A percentile compares a stretch with the other conserved stretches of the same genome.
phyloP scores from a whole-genome alignment of 2,797 vertebrate genomes.

The Sylvia borin region DNA sequence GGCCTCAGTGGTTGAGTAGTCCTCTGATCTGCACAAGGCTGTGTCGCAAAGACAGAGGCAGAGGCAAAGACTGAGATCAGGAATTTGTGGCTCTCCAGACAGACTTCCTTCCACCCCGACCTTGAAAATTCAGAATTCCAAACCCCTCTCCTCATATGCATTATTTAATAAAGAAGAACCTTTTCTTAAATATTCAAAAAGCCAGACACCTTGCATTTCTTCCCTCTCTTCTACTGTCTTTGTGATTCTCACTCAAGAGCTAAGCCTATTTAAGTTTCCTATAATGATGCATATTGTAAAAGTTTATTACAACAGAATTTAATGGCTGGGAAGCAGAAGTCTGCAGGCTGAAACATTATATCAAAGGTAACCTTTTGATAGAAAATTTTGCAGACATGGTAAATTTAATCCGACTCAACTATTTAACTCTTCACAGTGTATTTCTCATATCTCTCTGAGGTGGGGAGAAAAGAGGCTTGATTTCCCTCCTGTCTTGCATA shows the following conservation, averaged over 20 bases:
- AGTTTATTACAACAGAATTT: constrained; percentile 66
- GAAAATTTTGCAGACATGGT: constrained; percentile 50
- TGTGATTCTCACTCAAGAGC: constrained; percentile 28
- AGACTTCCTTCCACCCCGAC: constrained; percentile 21
- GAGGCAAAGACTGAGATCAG: not conserved
- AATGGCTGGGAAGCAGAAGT: constrained; percentile 43
- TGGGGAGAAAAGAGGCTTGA: not conserved
- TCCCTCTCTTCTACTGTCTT: not conserved
- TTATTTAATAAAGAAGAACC: constrained; percentile 56
- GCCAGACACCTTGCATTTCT: constrained; percentile 13
- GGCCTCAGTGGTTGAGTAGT: not conserved
- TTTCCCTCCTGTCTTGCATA: not conserved
- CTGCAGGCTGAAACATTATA: constrained; percentile 42
- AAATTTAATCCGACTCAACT: constrained; percentile 51
- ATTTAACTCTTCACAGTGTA: constrained; percentile 35
- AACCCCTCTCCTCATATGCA: constrained; percentile 35
- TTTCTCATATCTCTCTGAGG: not conserved
- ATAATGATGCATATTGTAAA: constrained; percentile 59
- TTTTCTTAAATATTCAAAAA: constrained; percentile 41
- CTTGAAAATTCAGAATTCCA: constrained; percentile 54
- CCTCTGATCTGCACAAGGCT: not conserved
- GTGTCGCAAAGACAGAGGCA: not conserved
- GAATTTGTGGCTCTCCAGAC: not conserved
- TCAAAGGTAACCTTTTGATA: constrained; percentile 63
- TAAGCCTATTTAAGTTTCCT: constrained; percentile 61